These are phyloP conservation scores for Sogatella furcifera DNA, from an alignment of 1,140 invertebrate species.

Conservation along the genomic window DNA sequence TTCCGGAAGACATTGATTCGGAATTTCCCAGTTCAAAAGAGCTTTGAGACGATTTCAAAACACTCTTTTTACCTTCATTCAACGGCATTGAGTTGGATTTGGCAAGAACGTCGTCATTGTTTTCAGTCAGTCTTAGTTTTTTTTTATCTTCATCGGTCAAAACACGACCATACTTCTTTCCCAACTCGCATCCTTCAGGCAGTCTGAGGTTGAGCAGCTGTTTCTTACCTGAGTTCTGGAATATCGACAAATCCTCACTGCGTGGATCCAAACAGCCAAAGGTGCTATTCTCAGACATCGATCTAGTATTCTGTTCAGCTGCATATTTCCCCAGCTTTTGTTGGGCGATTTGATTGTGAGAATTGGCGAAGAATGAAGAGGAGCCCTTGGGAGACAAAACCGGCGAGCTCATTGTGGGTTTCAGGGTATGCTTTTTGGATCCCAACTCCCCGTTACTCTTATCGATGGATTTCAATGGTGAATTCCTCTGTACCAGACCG, in stretches of 20 bases:
- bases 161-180: conserved; percentile 2
- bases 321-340: conserved; percentile 19
- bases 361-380: conserved; percentile 48
- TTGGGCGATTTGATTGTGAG: conserved; percentile 41
- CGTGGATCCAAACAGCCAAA: conserved; percentile 13
- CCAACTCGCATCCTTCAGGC: background rate
- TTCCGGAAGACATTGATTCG: conserved; percentile 21
- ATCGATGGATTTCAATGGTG: conserved; percentile 41
- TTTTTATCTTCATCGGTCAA: conserved; percentile 10
- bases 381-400: conserved; percentile 39
- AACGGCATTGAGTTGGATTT: conserved; percentile 35
- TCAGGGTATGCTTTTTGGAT: conserved; percentile 28
- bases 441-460: conserved; percentile 36
- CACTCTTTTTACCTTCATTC: conserved; percentile 39
- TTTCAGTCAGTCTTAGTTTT: conserved; percentile 24
- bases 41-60: conserved; percentile 38
- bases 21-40: conserved; percentile 32
- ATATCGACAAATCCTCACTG: background rate
- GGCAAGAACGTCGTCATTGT: conserved; percentile 23
- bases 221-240: conserved; percentile 1
- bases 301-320: conserved; percentile 35
- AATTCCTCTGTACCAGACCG: conserved; percentile 24
- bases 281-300: conserved; percentile 1
- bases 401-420: conserved; percentile 37
- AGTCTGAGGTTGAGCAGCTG: background rate